Evolutionary conservation across 2,797 vertebrate genomes (phyloP).

Genomic region (Pangasius krempfi): DNA sequence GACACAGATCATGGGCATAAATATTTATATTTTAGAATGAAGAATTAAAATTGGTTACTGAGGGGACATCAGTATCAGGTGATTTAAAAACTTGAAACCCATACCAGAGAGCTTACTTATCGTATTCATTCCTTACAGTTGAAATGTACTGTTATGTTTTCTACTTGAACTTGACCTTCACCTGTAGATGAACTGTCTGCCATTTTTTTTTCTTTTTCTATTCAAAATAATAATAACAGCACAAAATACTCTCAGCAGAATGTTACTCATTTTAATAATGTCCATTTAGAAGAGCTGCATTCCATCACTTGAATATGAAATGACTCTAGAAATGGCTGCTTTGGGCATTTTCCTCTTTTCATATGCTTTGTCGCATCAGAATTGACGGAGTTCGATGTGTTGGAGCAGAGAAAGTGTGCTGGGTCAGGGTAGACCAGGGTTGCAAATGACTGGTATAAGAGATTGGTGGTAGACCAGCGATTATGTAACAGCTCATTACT

Average conservation of each 20-base stretch:
- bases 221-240: background rate
- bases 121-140: background rate
- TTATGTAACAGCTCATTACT: constrained; percentile 30
- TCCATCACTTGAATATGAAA: background rate
- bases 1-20: background rate
- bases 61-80: background rate
- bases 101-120: background rate
- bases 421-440: background rate
- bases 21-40: background rate
- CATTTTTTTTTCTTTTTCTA: background rate
- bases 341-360: background rate
- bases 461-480: background rate
- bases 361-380: background rate
- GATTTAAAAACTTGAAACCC: background rate
- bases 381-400: background rate
- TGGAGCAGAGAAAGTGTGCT: background rate
- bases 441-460: background rate
- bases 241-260: background rate
- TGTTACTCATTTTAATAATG: background rate
- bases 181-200: background rate
- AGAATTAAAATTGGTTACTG: background rate
- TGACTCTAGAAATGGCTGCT: no score
- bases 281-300: background rate
- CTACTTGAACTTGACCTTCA: background rate
- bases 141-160: background rate